These are phyloP conservation scores for Saccopteryx leptura DNA, from an alignment of 2,113 vertebrate genomes.

Conservation along the genomic window DNA sequence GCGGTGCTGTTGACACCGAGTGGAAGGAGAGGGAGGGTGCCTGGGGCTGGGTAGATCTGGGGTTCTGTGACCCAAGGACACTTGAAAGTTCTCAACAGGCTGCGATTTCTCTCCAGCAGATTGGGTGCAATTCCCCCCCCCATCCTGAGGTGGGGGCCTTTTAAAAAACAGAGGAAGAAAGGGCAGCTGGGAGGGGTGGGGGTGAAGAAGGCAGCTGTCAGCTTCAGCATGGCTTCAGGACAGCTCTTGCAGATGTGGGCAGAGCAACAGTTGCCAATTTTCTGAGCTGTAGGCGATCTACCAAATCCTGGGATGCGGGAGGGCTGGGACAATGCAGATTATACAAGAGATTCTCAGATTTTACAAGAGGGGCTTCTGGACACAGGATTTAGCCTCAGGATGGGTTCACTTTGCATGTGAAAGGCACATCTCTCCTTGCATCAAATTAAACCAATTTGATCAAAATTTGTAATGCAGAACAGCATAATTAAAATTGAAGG, in stretches of 20 bases:
- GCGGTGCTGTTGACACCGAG: neutral
- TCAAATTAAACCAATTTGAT: constrained; percentile 77
- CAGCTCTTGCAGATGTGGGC: constrained; percentile 64
- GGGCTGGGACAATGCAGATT: neutral
- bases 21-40: neutral
- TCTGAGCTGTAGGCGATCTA: neutral
- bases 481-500: constrained; percentile 81
- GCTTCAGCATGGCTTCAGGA: neutral
- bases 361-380: neutral
- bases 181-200: neutral
- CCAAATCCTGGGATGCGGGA: neutral
- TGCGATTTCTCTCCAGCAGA: constrained; percentile 64
- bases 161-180: constrained; percentile 56
- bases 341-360: neutral
- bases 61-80: neutral
- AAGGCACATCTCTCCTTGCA: constrained; percentile 67
- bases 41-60: neutral
- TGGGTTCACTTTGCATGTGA: neutral
- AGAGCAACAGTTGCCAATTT: neutral
- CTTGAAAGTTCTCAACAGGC: neutral
- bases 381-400: neutral
- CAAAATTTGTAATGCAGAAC: constrained; percentile 73
- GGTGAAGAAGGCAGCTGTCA: constrained; percentile 45
- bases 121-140: neutral
- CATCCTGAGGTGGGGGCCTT: neutral